Base-by-base conservation (phyloP, 2,113 vertebrate species). In the Mesembrinibis cayennensis region DNA sequence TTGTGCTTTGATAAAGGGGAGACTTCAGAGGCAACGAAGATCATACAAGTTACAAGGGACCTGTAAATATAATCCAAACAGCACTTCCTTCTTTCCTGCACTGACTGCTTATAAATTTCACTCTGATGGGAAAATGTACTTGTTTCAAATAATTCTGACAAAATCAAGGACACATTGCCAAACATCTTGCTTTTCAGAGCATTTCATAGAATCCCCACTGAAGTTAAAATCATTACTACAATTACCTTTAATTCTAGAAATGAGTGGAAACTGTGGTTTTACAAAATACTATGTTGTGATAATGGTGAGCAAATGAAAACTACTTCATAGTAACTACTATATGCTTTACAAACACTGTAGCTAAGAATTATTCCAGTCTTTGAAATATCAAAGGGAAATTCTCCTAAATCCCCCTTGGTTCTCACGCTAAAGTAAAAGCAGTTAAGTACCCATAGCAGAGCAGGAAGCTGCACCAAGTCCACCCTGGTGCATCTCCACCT, bases 171-270 rank as follows among this genome's bases (percentile, higher is more conserved):
- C 84, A 56, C 4, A 0, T 9, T 89, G 61, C 16, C 70, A 85
- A 95, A 52, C 47, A 58, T 70, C 49, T 83, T 76, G 27, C 45
- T 90, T 85, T 87, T 77, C 42, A 49, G 52, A 87, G 61, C 63
- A 56, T 72, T 96, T 69, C 66, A 82, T 15, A 72, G 62, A 79
- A 76, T 88, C 52, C 27, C 30, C 40, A 49, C 30, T 85, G 58
- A 36, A 25, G n/a, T 36, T 61, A 25, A 36, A 36, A 61, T 61
- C 36, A 61, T 61, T 90, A 53, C 74, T 90, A 42, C 45, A 38
- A 77, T 91, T 87, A 61, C 21, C 36, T 85, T 95, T 73, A 73
- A 66, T 88, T 90, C 66, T 73, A 90, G 66, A 96, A 94, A 89
- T 61, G 11, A 65, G 52, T 56, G 27, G 82, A 76, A 90, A 77